Conservation (phyloP, 2,888 invertebrate genomes). For the Alviniconcha strummeri region DNA sequence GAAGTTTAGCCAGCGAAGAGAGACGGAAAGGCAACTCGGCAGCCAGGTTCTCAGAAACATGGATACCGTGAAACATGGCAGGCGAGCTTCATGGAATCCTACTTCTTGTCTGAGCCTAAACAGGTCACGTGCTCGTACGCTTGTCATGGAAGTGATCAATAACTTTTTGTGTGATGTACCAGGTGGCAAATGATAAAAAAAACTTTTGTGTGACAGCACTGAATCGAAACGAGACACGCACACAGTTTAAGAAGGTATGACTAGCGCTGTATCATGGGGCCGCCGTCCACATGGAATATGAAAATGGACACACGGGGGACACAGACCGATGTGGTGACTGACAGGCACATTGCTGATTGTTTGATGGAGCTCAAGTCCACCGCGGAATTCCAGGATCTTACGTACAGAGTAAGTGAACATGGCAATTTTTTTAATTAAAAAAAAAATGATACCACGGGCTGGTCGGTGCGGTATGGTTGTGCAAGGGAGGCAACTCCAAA, state of each 20-base stretch:
- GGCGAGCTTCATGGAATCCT: slow-evolving; percentile 22
- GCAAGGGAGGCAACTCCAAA: slow-evolving; percentile 22
- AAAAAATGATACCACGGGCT: too few relatives aligned
- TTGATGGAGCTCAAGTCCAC: slow-evolving; percentile 18
- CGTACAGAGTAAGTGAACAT: slow-evolving; percentile 29
- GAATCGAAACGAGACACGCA: neutral
- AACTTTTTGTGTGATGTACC: neutral
- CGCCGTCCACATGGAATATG: neutral
- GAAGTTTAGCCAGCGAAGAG: neutral
- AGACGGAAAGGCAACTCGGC: slow-evolving; percentile 11
- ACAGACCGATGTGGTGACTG: slow-evolving; percentile 30
- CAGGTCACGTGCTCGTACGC: slow-evolving; percentile 2
- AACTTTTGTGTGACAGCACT: neutral
- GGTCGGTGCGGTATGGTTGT: neutral
- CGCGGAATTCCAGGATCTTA: slow-evolving; percentile 22
- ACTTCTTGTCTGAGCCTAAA: neutral
- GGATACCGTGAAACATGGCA: neutral
- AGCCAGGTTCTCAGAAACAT: slow-evolving; percentile 18
- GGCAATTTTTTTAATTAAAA: neutral
- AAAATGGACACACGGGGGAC: slow-evolving; percentile 28
- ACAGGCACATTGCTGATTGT: slow-evolving; percentile 27
- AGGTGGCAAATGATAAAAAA: neutral
- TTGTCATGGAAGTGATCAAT: neutral
- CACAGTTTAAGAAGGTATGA: neutral
- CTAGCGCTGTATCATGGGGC: neutral